Conservation (phyloP, 2,113 vertebrate species). For the Dipodomys stephensi region DNA sequence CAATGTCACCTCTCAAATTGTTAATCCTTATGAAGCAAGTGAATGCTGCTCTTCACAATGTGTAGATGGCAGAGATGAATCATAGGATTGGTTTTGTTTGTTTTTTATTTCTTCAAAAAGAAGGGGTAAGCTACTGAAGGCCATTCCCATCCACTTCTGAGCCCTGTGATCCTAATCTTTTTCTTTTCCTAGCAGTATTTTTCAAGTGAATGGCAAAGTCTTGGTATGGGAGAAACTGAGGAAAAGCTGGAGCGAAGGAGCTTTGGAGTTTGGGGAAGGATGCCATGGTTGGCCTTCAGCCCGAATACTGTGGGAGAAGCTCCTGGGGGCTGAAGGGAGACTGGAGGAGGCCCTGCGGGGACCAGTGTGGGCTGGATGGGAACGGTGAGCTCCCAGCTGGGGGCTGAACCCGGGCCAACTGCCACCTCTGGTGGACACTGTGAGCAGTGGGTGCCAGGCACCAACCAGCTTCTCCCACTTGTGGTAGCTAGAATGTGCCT, state of each 20-base stretch:
- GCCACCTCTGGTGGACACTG: too few species aligned
- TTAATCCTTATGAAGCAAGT: neutral
- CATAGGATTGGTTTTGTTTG: neutral
- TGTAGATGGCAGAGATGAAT: neutral
- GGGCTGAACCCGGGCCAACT: neutral
- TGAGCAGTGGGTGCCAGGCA: neutral
- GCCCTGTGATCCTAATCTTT: neutral
- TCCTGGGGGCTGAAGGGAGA: neutral
- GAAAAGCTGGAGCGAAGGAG: neutral
- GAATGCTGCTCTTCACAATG: neutral
- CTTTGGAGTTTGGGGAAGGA: neutral
- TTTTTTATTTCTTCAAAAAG: neutral
- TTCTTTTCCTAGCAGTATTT: too few species aligned
- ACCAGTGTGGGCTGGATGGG: neutral
- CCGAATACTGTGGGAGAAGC: too few species aligned
- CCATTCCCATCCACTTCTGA: neutral
- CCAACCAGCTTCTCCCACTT: neutral
- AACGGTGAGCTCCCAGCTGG: neutral
- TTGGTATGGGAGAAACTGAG: neutral
- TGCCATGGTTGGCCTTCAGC: neutral
- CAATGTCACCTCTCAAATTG: neutral
- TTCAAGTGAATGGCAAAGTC: neutral
- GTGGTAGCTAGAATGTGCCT: too few species aligned
- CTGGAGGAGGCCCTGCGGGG: neutral
- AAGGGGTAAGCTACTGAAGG: neutral